Evolutionary conservation across 2,797 vertebrate species (phyloP), one percentile per base, ranked within the genome.

Genomic region (Ctenosaura bakeri): DNA sequence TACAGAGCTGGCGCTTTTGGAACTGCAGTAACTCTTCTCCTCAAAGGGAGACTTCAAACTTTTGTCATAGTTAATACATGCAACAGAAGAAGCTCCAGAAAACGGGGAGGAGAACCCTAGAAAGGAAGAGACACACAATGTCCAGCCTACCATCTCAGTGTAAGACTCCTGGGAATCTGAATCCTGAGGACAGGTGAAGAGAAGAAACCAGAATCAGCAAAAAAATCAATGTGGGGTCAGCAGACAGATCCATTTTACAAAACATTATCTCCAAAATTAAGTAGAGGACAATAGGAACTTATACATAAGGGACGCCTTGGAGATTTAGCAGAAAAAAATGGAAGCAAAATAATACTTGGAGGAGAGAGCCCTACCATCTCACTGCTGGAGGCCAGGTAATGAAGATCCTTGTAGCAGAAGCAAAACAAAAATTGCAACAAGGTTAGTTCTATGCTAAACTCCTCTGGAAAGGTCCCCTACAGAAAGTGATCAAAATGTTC

Each of bases 131-230:
- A 73, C 20, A 77, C 4, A 46, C 84, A 66, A 35, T n/a, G 54
- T 73, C 86, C 89, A 95, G 95, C 95, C 95, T 97, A 96, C 95
- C 96, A 96, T 94, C 94, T 96, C 94, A 22, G 88, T 90, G 94
- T 93, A 91, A 0, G 93, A 95, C 92, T 94, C 95, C 90, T 95
- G 95, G 85, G 94, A 96, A 88, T 91, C 14, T 93, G 94, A 93
- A 71, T 96, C 95, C 95, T 96, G 94, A 4, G 4, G 93, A 95
- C 90, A 22, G 92, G 93, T 94, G 94, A 93, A 96, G 86, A 95
- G 93, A 94, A 96, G 95, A 86, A 79, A 92, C 94, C 88, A 95
- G 88, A 95, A 86, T 0, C 52, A 54, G 95, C 94, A 90, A 77
- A 52, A 77, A 52, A 54, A 85, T 64, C 56, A 10, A 74, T 52